These are phyloP conservation scores for Nudaria mundana DNA, from an alignment of 2,888 invertebrate genomes.

Conservation along the genomic window DNA sequence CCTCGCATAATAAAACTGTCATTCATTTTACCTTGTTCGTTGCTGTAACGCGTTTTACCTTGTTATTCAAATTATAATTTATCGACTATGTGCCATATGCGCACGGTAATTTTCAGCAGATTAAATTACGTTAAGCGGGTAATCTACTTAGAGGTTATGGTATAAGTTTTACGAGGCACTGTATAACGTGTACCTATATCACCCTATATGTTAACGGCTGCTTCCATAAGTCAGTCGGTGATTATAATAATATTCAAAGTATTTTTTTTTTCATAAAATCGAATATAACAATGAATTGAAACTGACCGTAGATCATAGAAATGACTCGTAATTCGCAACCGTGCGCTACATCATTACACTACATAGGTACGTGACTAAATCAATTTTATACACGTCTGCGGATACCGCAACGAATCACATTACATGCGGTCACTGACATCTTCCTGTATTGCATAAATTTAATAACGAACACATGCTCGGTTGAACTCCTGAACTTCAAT, in stretches of 20 bases:
- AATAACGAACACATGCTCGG: conserved; percentile 34
- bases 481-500: conserved; percentile 17
- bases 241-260: neutral
- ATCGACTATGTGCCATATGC: conserved; percentile 20
- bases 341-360: conserved; percentile 27
- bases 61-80: conserved; percentile 36
- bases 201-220: conserved; percentile 9
- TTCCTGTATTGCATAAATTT: conserved; percentile 62
- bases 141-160: conserved; percentile 18
- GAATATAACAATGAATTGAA: neutral
- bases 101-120: conserved; percentile 19
- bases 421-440: conserved; percentile 72
- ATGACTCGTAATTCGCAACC: conserved; percentile 23
- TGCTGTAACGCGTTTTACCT: conserved; percentile 47
- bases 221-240: neutral
- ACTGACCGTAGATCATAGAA: conserved; percentile 16
- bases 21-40: conserved; percentile 62
- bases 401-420: conserved; percentile 67
- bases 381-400: conserved; percentile 65
- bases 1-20: conserved; percentile 69
- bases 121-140: conserved; percentile 23
- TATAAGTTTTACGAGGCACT: conserved; percentile 14
- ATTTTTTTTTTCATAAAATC: no score
- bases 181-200: no score
- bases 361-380: conserved; percentile 52